Percentiles rank a stretch among this genome's conserved stretches.
Evolutionary conservation across 2,888 invertebrate genomes (phyloP).

Genomic region (Asteroscopus sphinx): DNA sequence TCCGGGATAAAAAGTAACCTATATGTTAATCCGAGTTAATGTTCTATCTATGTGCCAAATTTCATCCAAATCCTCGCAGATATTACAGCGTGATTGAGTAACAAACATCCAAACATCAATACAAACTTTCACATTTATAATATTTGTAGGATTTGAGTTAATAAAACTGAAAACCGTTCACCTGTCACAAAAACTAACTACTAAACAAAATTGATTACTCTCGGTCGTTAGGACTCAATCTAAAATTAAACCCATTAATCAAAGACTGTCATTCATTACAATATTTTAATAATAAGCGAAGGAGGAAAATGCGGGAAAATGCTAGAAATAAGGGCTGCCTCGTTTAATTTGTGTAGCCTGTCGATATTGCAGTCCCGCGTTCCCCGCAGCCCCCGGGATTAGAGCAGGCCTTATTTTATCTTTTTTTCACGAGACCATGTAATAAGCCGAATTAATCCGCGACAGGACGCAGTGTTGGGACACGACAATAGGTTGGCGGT

Average conservation of each 20-base stretch:
- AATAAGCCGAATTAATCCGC: conserved; percentile 72
- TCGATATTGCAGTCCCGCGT: conserved; percentile 68
- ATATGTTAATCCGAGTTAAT: no score
- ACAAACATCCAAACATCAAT: no score
- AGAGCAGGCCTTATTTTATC: conserved; percentile 63
- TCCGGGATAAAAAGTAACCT: no score
- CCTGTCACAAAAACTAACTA: conserved; percentile 26
- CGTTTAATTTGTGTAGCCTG: conserved; percentile 69
- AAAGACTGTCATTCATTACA: conserved; percentile 57
- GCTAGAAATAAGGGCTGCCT: conserved; percentile 40
- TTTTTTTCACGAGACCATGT: conserved; percentile 66
- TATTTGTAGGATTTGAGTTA: not conserved
- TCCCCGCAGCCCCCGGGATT: conserved; percentile 56
- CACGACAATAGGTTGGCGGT: conserved; percentile 68
- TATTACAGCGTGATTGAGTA: no score
- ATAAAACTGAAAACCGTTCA: conserved; percentile 25
- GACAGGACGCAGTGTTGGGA: conserved; percentile 58
- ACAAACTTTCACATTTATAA: no score
- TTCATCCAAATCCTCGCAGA: no score
- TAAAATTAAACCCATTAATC: conserved; percentile 56
- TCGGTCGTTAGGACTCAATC: conserved; percentile 43
- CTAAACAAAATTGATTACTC: conserved; percentile 47
- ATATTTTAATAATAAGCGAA: conserved; percentile 55
- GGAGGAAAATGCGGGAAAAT: conserved; percentile 33
- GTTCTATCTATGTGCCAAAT: no score